These are phyloP conservation scores for Rhabditophanes sp. DNA, from an alignment of 2,888 invertebrate genomes.

Conservation along the genomic window DNA sequence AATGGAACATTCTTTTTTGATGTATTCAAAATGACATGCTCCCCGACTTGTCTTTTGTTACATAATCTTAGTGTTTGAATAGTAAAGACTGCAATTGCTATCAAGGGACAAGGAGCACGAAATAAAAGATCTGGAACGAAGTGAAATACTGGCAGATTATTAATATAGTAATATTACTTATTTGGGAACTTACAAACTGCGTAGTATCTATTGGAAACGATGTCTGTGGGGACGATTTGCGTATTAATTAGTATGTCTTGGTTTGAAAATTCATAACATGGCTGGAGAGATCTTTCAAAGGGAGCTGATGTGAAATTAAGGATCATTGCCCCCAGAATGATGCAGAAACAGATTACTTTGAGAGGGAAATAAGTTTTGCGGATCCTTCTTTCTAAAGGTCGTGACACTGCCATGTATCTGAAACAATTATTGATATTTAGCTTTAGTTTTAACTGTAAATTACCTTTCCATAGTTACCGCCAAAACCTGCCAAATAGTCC, in stretches of 20 bases:
- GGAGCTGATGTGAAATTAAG: conserved; percentile 33
- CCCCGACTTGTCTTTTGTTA: conserved; percentile 25
- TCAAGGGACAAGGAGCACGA: conserved; percentile 38
- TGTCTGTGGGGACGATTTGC: no score
- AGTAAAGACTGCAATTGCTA: conserved; percentile 33
- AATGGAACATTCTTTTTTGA: conserved; percentile 14
- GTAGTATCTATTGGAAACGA: background rate
- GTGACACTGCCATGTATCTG: conserved; percentile 35
- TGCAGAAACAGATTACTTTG: conserved; percentile 26
- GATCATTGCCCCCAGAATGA: conserved; percentile 25
- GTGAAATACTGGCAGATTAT: conserved; percentile 30
- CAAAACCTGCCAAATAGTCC: conserved; percentile 42
- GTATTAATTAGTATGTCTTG: no score
- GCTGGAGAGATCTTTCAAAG: conserved; percentile 30
- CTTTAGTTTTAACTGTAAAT: conserved; percentile 2
- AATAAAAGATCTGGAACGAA: conserved; percentile 39
- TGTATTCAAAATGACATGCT: conserved; percentile 13
- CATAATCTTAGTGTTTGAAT: conserved; percentile 30
- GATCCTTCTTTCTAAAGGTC: conserved; percentile 37
- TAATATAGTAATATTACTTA: background rate
- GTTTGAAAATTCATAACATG: conserved; percentile 36
- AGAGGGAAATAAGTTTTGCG: conserved; percentile 35
- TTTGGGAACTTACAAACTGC: background rate
- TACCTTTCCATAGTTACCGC: conserved; percentile 40
- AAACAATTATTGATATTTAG: conserved; percentile 5